Evolutionary conservation across 2,797 vertebrate species (phyloP).

Genomic region (Sphenopsis melanotis): DNA sequence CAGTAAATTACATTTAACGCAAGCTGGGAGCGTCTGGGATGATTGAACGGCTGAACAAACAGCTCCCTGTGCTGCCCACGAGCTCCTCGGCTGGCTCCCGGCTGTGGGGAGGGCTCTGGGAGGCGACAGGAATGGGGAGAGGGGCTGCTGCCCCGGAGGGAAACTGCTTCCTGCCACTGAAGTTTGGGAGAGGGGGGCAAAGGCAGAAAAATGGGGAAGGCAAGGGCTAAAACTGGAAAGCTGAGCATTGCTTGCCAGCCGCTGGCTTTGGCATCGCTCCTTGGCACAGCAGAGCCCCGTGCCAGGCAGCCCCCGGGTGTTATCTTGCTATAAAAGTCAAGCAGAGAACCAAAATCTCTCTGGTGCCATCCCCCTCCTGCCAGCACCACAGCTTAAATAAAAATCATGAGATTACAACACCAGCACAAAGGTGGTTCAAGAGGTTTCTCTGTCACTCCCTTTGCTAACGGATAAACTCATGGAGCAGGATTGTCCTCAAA

Average conservation of each 20-base stretch:
- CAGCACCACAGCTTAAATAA: not conserved
- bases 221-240: not conserved
- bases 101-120: not conserved
- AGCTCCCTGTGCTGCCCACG: conserved; percentile 55
- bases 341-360: not conserved
- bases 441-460: not conserved
- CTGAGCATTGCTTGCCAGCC: fast-evolving
- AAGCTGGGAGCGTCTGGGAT: conserved; percentile 66
- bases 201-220: not conserved
- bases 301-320: not conserved
- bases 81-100: conserved; percentile 3
- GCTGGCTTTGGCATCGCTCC: not conserved
- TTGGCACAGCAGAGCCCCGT: not conserved
- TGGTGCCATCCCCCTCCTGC: not conserved
- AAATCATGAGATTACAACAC: not conserved
- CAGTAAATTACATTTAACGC: conserved; percentile 86
- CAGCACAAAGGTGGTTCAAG: not conserved
- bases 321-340: not conserved
- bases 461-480: not conserved
- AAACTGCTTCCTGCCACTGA: not conserved
- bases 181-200: not conserved
- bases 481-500: not conserved
- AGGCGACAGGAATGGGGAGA: not conserved
- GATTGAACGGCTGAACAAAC: conserved; percentile 60
- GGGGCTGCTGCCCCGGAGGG: not conserved